These are phyloP conservation scores for Dynastes maya DNA, from an alignment of 2,888 invertebrate genomes.

Conservation along the genomic window DNA sequence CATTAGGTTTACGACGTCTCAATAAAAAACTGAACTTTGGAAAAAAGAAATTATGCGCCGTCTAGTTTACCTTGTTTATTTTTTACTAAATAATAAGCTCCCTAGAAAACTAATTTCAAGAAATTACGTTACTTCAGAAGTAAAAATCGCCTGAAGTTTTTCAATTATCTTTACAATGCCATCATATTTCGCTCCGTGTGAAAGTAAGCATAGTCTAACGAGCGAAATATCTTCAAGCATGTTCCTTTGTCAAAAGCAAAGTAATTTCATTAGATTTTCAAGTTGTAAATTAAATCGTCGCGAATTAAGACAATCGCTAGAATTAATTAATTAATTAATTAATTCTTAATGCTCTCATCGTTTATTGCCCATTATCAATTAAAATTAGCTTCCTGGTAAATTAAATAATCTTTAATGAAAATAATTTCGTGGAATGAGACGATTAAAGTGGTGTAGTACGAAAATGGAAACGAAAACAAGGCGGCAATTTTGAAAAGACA, in stretches of 20 bases:
- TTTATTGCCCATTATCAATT: constrained; percentile 25
- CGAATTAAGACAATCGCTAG: constrained; percentile 20
- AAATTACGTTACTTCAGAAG: constrained; percentile 3
- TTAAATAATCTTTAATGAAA: background rate
- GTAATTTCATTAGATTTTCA: constrained; percentile 23
- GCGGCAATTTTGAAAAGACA: constrained; percentile 23
- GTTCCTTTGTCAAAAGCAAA: background rate
- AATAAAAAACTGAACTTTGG: background rate
- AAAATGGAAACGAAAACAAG: background rate
- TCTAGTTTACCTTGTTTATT: background rate
- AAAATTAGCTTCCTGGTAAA: constrained; percentile 21
- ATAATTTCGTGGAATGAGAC: background rate
- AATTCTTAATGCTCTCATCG: background rate
- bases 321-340: constrained; percentile 36
- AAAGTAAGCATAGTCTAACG: background rate
- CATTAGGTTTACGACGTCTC: background rate
- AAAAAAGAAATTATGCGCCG: background rate
- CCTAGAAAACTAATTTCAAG: constrained; percentile 3
- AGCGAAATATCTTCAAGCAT: background rate
- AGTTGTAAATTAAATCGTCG: constrained; percentile 14
- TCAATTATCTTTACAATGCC: constrained; percentile 24
- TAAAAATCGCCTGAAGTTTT: constrained; percentile 14
- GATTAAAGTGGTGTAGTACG: background rate
- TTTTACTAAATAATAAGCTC: background rate
- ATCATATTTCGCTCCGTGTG: constrained; percentile 15